A percentile compares a stretch with the other conserved stretches of the same genome.
Evolutionary conservation across 2,797 vertebrate genomes (phyloP).

Genomic region (Danio kyathit): DNA sequence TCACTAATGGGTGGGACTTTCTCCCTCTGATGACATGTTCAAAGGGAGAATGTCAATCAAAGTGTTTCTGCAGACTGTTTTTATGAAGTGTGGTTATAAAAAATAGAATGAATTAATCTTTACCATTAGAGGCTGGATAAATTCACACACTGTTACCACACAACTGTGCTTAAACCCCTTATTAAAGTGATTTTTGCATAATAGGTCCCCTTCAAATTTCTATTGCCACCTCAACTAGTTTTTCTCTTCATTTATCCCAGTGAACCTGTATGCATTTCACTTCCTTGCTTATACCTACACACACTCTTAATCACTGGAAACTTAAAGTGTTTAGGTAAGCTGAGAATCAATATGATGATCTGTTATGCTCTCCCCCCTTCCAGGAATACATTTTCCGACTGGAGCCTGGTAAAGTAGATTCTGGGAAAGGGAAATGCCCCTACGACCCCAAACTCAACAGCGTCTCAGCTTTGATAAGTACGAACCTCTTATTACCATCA

Average conservation of each 20-base stretch:
- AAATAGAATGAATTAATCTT: no score
- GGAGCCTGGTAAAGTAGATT: constrained; percentile 95
- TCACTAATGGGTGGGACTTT: no score
- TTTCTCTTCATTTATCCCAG: constrained; percentile 1
- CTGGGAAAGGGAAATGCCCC: constrained; percentile 98
- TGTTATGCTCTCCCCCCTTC: constrained; percentile 57
- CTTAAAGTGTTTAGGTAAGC: constrained; percentile 28
- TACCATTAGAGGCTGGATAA: no score
- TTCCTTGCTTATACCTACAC: constrained; percentile 32
- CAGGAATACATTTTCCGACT: constrained; percentile 98
- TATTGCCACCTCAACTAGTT: not conserved
- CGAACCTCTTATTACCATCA: constrained; percentile 68
- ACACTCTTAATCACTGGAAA: constrained; percentile 39
- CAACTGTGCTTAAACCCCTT: no score
- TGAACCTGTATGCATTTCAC: constrained; percentile 26
- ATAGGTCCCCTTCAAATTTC: no score
- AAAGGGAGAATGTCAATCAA: no score
- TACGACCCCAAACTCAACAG: constrained; percentile 99
- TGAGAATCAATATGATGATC: constrained; percentile 58
- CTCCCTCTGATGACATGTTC: no score
- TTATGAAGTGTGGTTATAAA: no score
- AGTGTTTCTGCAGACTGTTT: no score
- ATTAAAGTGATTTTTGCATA: no score
- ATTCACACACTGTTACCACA: no score
- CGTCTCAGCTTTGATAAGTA: constrained; percentile 96